These are phyloP conservation scores for Emydura subglobosa DNA, from an alignment of 2,113 vertebrate genomes.

Conservation along the genomic window DNA sequence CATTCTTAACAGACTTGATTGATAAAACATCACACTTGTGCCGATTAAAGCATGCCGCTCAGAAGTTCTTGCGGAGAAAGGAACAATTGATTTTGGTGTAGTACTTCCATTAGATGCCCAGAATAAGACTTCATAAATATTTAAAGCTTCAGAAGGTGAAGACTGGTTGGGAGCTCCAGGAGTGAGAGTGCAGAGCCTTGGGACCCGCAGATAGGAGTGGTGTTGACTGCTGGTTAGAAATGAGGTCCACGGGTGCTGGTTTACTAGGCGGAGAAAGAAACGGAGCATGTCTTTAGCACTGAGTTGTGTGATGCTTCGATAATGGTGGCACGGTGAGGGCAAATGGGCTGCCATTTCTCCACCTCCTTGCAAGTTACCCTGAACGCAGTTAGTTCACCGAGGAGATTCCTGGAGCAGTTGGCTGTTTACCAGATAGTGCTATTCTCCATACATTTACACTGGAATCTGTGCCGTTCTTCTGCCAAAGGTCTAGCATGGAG, in stretches of 20 bases:
- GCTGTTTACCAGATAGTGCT: background rate
- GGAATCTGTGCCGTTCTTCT: background rate
- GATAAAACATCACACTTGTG: slow-evolving; percentile 53
- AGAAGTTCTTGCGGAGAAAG: background rate
- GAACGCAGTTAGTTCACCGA: background rate
- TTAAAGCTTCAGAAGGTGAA: too few relatives aligned
- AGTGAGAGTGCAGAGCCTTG: background rate
- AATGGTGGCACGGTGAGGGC: background rate
- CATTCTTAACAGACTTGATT: slow-evolving; percentile 62
- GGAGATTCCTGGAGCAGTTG: background rate
- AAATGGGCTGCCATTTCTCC: background rate
- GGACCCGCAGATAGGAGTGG: background rate
- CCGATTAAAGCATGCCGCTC: slow-evolving; percentile 2
- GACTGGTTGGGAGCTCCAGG: background rate
- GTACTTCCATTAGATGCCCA: background rate
- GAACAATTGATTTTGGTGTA: background rate
- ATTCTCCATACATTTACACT: background rate
- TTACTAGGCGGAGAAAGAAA: background rate
- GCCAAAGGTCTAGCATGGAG: background rate
- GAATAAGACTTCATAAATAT: background rate
- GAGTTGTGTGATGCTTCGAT: background rate
- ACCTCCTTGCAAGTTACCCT: background rate
- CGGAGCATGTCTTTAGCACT: background rate
- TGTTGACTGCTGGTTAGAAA: background rate
- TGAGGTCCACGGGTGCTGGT: background rate